phyloP scores from a whole-genome alignment of 2,113 vertebrate species.

The Colaptes auratus region DNA sequence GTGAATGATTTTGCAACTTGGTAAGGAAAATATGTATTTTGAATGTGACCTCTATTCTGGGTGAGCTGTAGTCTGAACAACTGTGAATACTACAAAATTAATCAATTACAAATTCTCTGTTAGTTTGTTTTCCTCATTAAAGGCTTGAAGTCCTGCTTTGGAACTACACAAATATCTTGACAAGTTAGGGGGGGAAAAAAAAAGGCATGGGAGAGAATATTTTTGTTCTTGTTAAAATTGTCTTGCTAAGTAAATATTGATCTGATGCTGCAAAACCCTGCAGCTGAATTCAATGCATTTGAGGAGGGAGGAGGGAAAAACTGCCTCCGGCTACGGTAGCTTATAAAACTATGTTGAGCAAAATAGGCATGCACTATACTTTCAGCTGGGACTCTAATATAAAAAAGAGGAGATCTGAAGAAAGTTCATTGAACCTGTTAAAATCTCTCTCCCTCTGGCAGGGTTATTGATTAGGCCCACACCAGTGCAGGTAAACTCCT shows the following conservation, averaged over 20 bases:
- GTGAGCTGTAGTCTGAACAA: background rate
- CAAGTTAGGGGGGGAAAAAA: background rate
- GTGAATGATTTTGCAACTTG: background rate
- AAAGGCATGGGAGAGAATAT: background rate
- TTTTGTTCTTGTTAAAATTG: constrained; percentile 48
- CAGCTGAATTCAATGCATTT: background rate
- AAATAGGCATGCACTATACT: background rate
- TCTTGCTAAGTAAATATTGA: constrained; percentile 58
- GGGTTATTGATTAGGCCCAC: background rate
- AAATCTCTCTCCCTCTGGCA: background rate
- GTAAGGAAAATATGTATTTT: background rate
- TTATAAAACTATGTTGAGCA: background rate
- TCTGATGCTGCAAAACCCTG: background rate
- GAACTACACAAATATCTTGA: background rate
- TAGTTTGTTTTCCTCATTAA: background rate
- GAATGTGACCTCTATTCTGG: background rate
- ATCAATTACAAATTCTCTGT: background rate
- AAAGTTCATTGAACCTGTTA: background rate
- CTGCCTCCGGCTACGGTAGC: background rate
- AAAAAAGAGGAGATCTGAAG: background rate
- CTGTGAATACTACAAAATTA: background rate
- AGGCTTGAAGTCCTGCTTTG: background rate
- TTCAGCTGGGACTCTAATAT: background rate
- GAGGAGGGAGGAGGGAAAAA: background rate
- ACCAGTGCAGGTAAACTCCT: background rate